Percentiles rank a stretch among this genome's conserved stretches.
These are phyloP conservation scores for Heliconius ethilla DNA, from an alignment of 2,888 invertebrate genomes.

Conservation along the genomic window DNA sequence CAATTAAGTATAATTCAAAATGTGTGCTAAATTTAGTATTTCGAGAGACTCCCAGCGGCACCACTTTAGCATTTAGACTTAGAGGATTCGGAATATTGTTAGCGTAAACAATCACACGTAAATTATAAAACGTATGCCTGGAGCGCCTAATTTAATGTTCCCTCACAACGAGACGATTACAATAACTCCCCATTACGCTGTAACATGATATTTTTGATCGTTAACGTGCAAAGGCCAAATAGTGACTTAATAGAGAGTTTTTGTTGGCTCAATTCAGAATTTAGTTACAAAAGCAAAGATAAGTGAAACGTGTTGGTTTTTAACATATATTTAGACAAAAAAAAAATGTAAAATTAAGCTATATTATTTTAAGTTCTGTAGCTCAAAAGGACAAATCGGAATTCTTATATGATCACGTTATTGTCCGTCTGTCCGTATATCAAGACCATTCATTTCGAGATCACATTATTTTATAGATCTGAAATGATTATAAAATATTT, in stretches of 20 bases:
- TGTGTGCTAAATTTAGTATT: conserved; percentile 1
- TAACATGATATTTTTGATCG: conserved; percentile 41
- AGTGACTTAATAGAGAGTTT: conserved; percentile 25
- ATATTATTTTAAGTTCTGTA: no score
- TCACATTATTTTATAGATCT: no score
- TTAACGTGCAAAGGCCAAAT: conserved; percentile 40
- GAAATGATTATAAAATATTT: no score
- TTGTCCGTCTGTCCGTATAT: no score
- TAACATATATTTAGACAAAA: neutral
- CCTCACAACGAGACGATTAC: conserved; percentile 39
- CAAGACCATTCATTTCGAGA: no score
- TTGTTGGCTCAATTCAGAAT: conserved; percentile 5
- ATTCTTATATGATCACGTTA: no score
- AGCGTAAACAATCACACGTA: conserved; percentile 45
- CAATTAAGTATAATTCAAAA: neutral
- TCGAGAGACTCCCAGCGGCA: neutral
- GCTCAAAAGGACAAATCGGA: no score
- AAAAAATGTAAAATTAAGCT: no score
- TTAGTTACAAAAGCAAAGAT: neutral
- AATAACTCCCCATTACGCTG: conserved; percentile 38
- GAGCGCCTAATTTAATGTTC: conserved; percentile 44
- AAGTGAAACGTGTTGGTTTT: neutral
- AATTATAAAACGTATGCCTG: conserved; percentile 43
- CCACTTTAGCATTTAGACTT: conserved; percentile 18
- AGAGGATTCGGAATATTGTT: conserved; percentile 34